A percentile compares a stretch with the other conserved stretches of the same genome.
Evolutionary conservation across 2,797 vertebrate genomes (phyloP).

Genomic region (Alcedo quadribrachys): DNA sequence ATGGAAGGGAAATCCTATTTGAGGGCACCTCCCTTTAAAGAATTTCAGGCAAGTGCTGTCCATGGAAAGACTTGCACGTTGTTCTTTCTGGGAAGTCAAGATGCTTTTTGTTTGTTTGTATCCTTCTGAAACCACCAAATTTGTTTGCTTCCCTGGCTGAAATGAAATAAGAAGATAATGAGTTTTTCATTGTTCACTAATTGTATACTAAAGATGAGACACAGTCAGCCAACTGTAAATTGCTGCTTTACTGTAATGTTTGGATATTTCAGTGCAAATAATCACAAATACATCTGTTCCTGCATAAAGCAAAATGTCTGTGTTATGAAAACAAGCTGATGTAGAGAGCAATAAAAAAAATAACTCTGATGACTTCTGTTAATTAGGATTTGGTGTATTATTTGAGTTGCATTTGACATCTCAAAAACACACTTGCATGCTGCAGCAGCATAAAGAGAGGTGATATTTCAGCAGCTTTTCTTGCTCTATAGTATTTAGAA

Average conservation of each 20-base stretch:
- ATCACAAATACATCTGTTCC: slow-evolving; percentile 80
- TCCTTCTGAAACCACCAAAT: slow-evolving; percentile 50
- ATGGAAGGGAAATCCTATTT: neutral
- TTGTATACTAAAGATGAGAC: slow-evolving; percentile 74
- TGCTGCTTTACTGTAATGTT: slow-evolving; percentile 72
- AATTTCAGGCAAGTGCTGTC: neutral
- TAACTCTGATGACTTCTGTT: slow-evolving; percentile 55
- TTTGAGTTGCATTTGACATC: slow-evolving; percentile 32
- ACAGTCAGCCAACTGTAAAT: slow-evolving; percentile 76
- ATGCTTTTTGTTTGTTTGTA: slow-evolving; percentile 50
- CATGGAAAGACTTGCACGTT: slow-evolving; percentile 9
- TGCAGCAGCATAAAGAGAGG: slow-evolving; percentile 16
- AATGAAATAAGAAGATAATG: slow-evolving; percentile 76
- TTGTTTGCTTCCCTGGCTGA: slow-evolving; percentile 69
- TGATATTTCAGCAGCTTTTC: slow-evolving; percentile 24
- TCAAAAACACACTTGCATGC: neutral
- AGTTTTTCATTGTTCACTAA: slow-evolving; percentile 78
- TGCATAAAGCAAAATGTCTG: slow-evolving; percentile 71
- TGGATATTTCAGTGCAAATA: slow-evolving; percentile 75
- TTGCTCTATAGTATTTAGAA: slow-evolving; percentile 13
- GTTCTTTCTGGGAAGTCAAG: slow-evolving; percentile 40
- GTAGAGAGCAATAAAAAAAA: slow-evolving; percentile 70
- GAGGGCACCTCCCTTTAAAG: neutral
- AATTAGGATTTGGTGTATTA: slow-evolving; percentile 57
- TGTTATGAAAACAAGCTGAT: slow-evolving; percentile 77